Evolutionary conservation across 2,888 invertebrate genomes (phyloP).

Genomic region (Cephus runcator): DNA sequence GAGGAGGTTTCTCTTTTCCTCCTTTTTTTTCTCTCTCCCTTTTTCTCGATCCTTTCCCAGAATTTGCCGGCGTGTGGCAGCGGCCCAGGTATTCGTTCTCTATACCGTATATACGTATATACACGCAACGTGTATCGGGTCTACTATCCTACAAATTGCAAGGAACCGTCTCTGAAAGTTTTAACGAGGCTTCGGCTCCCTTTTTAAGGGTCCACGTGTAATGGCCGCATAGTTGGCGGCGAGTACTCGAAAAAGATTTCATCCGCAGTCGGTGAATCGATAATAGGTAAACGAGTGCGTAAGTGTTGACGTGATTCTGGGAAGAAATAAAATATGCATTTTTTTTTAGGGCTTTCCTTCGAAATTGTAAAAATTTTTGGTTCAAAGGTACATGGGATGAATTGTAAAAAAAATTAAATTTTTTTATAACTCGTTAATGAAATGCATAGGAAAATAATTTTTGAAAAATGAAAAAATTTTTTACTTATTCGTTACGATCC

Average conservation of each 20-base stretch:
- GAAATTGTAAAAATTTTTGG: not conserved
- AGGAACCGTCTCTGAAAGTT: slow-evolving; percentile 43
- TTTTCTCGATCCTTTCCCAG: slow-evolving; percentile 45
- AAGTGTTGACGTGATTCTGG: not conserved
- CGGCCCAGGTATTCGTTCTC: slow-evolving; percentile 19
- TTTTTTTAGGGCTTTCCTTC: not conserved
- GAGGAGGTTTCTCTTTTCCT: not conserved
- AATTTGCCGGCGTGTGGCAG: slow-evolving; percentile 41
- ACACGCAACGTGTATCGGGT: slow-evolving; percentile 26
- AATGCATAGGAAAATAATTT: too few relatives aligned
- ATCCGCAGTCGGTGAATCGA: not conserved
- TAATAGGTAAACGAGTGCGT: not conserved
- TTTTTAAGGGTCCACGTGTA: slow-evolving; percentile 25
- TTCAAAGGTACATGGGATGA: not conserved
- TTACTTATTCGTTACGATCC: not conserved
- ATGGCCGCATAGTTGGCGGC: slow-evolving; percentile 31
- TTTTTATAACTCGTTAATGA: too few relatives aligned
- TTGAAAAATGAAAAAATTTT: not conserved
- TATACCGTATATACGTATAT: slow-evolving; percentile 18
- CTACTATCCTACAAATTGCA: slow-evolving; percentile 48
- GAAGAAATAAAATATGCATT: not conserved
- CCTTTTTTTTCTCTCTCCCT: not conserved
- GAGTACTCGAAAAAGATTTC: slow-evolving; percentile 1
- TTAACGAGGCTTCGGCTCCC: slow-evolving; percentile 46
- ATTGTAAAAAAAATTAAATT: too few relatives aligned